Base-by-base conservation (phyloP, 2,797 vertebrate genomes). In the Hipposideros larvatus region DNA sequence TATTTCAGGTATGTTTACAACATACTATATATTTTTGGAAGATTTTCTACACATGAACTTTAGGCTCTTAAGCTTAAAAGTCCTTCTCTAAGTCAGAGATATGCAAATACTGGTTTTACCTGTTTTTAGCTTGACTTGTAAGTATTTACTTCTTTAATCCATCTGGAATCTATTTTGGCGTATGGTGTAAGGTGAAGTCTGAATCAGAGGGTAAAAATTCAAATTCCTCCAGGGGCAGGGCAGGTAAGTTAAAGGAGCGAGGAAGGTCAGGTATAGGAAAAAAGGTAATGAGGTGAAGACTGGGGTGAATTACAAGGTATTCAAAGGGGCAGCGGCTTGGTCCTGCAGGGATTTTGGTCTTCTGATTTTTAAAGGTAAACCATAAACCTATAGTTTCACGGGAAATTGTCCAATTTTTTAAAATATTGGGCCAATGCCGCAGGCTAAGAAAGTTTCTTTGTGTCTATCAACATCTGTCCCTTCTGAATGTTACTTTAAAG, bases 121-220 rank as follows among this genome's bases (percentile, higher is more conserved):
- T 15, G 55, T 26, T 85, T 92, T 66, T 31, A 61, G 51, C 82
- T 90, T 86, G 95, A 94, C 57, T 95, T 96, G 89, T 74, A 94
- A 92, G 66, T 77, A 91, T 90, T 95, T 95, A 88, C 41, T 73
- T 89, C 78, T 94, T 96, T 83, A 55, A 46, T 92, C 71, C 87
- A 92, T 87, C 85, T 94, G 88, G 92, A 95, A 78, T 91, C 95
- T 70, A 96, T 95, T 95, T 66, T 84, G 88, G 80, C 31, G 83
- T 71, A 65, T 55, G 53, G 82, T 90, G 59, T 70, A 73, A 74
- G 53, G 41, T 83, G 34, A 87, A 82, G 66, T 79, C 55, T 86
- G 68, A 90, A 92, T 91, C 63, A 51, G 53, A 94, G 71, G 51
- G 75, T 78, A 59, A 86, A 94, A 95, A 86, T 43, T 61, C 48